These are phyloP conservation scores for Drosophila tsacasi DNA, from an alignment of 1,140 invertebrate species.

Conservation along the genomic window DNA sequence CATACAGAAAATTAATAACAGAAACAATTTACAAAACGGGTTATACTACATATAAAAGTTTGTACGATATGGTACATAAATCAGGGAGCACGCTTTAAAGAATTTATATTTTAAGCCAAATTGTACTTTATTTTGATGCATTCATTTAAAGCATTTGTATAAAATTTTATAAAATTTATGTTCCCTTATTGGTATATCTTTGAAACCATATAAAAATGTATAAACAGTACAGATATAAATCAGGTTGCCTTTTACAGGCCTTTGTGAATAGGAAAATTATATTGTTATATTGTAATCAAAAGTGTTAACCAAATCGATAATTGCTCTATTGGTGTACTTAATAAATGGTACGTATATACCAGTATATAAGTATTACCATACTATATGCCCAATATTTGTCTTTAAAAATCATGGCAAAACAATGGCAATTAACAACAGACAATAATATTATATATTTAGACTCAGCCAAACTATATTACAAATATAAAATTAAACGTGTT, in stretches of 20 bases:
- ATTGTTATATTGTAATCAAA: background rate
- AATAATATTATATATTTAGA: background rate
- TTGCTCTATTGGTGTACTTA: background rate
- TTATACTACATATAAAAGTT: background rate
- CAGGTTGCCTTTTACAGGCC: slow-evolving; percentile 1
- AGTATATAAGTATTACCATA: background rate
- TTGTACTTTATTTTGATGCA: background rate
- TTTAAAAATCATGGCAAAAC: background rate
- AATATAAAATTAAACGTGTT: slow-evolving; percentile 22
- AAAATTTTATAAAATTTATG: background rate
- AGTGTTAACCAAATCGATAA: background rate
- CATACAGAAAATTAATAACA: background rate
- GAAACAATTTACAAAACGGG: background rate
- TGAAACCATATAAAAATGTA: background rate
- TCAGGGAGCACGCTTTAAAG: slow-evolving; percentile 3
- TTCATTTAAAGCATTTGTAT: background rate
- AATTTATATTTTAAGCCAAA: background rate
- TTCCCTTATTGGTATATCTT: background rate
- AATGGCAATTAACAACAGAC: background rate
- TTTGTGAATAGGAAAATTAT: background rate
- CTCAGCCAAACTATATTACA: background rate
- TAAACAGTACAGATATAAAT: background rate
- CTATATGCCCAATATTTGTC: background rate
- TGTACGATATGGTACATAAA: background rate
- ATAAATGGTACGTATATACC: background rate